A percentile compares a stretch with the other conserved stretches of the same genome.
phyloP scores from a whole-genome alignment of 2,888 invertebrate genomes.

The Spodoptera picta region DNA sequence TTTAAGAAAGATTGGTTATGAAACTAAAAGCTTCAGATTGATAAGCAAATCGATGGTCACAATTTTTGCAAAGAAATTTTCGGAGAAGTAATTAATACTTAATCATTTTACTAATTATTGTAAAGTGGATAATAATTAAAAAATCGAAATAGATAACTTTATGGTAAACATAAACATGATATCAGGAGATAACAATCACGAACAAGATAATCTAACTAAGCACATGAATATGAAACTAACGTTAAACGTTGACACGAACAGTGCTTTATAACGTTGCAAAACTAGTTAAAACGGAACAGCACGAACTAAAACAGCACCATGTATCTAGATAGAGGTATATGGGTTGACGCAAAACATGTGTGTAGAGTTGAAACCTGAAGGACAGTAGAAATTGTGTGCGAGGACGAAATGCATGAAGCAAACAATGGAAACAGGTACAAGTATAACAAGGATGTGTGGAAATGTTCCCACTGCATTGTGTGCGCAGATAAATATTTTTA shows the following conservation, averaged over 20 bases:
- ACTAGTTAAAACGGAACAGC: constrained; percentile 43
- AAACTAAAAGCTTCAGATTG: too few species aligned
- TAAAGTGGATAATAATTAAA: too few species aligned
- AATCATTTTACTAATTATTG: too few species aligned
- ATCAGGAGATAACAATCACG: too few species aligned
- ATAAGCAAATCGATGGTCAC: too few species aligned
- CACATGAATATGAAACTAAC: constrained; percentile 11
- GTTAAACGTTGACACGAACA: constrained; percentile 28
- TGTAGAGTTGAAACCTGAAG: constrained; percentile 45
- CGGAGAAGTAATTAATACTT: too few species aligned
- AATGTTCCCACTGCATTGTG: constrained; percentile 52
- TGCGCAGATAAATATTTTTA: constrained; percentile 48
- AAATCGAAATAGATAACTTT: too few species aligned
- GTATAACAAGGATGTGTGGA: constrained; percentile 58
- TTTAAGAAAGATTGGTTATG: too few species aligned
- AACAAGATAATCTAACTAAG: too few species aligned
- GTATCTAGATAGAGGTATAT: constrained; percentile 3
- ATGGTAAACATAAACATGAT: too few species aligned
- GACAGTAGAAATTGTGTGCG: constrained; percentile 53
- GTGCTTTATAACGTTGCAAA: constrained; percentile 29
- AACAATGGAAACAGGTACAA: constrained; percentile 51
- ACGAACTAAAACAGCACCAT: constrained; percentile 43
- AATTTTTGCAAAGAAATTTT: too few species aligned
- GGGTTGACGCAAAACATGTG: constrained; percentile 45
- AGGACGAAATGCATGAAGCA: constrained; percentile 53